Evolutionary conservation across 2,797 vertebrate species (phyloP).

Genomic region (Mormyrus hasselquistii): DNA sequence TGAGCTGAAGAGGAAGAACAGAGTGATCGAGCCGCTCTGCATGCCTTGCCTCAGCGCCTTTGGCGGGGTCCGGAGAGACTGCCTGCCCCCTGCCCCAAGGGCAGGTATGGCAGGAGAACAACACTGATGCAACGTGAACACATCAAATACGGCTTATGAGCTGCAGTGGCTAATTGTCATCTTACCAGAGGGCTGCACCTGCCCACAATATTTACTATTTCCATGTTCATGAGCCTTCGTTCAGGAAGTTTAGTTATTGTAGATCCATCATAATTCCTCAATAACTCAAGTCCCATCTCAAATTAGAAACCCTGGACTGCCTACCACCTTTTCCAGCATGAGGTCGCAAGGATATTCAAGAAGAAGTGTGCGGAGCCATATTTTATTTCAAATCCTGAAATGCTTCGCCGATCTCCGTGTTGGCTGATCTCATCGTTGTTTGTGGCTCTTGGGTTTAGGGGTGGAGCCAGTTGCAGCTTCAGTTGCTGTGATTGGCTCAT

Average conservation of each 20-base stretch:
- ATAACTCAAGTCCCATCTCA: background rate
- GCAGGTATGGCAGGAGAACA: slow-evolving; percentile 28
- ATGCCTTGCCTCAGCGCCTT: slow-evolving; percentile 38
- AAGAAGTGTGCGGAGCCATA: slow-evolving; percentile 34
- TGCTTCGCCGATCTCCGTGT: background rate
- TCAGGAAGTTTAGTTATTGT: background rate
- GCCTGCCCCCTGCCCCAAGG: slow-evolving; percentile 33
- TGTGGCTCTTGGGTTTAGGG: slow-evolving; percentile 27
- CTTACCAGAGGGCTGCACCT: background rate
- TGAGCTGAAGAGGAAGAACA: slow-evolving; percentile 47
- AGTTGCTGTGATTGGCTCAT: slow-evolving; percentile 42
- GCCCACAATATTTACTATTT: background rate
- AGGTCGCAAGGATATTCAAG: slow-evolving; percentile 23
- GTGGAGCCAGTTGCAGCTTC: slow-evolving; percentile 34
- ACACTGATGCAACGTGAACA: background rate
- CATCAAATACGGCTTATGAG: background rate
- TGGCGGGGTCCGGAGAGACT: slow-evolving; percentile 37
- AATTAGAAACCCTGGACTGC: slow-evolving; percentile 29
- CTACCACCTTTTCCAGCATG: background rate
- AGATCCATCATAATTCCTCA: background rate
- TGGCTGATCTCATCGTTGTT: background rate
- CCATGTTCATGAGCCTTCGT: background rate
- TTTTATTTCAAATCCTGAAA: background rate
- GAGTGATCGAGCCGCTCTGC: slow-evolving; percentile 45
- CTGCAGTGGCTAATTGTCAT: background rate